phyloP scores from a whole-genome alignment of 2,113 vertebrate species.

The Artemisiospiza belli region DNA sequence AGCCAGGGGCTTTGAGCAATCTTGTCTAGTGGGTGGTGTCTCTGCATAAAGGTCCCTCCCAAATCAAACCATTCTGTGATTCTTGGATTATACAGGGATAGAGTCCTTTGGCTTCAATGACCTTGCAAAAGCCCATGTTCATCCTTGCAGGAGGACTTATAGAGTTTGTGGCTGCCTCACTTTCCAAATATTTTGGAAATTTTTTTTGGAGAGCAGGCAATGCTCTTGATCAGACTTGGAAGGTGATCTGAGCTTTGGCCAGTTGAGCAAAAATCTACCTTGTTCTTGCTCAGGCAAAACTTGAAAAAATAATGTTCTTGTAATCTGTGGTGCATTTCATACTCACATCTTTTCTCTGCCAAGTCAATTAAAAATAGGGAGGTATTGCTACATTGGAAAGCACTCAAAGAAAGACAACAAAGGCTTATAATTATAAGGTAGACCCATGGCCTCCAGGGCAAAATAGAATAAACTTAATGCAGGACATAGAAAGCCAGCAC shows the following conservation, averaged over 20 bases:
- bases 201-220: neutral
- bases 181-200: neutral
- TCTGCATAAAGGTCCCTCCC: neutral
- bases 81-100: neutral
- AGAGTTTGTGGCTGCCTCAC: neutral
- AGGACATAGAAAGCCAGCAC: neutral
- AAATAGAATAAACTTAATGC: neutral
- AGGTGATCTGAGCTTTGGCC: neutral
- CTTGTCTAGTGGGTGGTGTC: neutral
- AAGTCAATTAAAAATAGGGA: slow-evolving; percentile 53
- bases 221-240: neutral
- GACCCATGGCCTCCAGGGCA: neutral
- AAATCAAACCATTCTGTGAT: neutral
- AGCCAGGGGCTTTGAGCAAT: neutral
- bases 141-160: neutral
- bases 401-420: slow-evolving; percentile 26
- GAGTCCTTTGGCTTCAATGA: neutral
- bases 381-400: neutral
- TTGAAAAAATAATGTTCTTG: neutral
- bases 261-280: neutral
- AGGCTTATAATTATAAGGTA: slow-evolving; percentile 14
- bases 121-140: neutral
- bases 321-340: neutral
- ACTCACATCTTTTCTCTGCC: slow-evolving; percentile 1
- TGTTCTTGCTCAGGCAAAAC: neutral